Conservation (phyloP, 2,797 vertebrate species). For the Choloepus didactylus region DNA sequence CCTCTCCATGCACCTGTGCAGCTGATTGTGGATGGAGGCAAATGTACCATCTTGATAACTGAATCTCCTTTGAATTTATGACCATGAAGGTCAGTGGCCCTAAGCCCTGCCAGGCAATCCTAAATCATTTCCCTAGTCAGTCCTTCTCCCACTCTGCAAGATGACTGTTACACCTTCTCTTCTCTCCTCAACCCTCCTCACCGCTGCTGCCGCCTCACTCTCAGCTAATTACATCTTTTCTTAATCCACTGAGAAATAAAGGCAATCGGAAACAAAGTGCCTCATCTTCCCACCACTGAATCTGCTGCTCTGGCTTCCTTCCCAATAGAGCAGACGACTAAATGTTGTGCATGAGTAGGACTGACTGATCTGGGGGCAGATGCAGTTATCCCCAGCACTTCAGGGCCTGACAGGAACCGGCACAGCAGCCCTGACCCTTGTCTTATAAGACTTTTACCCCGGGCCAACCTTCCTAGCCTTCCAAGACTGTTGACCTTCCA, state of each 20-base stretch:
- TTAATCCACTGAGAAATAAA: neutral
- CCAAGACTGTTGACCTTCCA: neutral
- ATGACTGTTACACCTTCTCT: neutral
- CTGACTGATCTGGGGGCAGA: neutral
- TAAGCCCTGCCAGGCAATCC: neutral
- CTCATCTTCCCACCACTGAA: neutral
- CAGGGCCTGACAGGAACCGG: neutral
- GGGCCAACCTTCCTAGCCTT: neutral
- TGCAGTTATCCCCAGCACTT: neutral
- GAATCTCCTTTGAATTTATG: neutral
- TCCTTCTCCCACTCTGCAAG: neutral
- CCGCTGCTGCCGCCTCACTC: neutral
- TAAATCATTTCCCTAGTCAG: neutral
- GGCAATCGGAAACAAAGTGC: neutral
- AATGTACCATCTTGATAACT: too few relatives aligned
- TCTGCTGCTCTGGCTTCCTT: neutral
- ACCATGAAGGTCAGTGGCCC: neutral
- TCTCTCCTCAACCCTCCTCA: neutral
- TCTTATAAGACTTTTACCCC: neutral
- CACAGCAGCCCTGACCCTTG: neutral
- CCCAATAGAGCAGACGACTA: neutral
- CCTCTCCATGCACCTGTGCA: neutral
- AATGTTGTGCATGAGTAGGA: too few relatives aligned
- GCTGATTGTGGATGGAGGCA: too few relatives aligned
- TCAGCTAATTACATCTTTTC: neutral